Base-by-base conservation (phyloP, 2,113 vertebrate species). In the Eptatretus burgeri region DNA sequence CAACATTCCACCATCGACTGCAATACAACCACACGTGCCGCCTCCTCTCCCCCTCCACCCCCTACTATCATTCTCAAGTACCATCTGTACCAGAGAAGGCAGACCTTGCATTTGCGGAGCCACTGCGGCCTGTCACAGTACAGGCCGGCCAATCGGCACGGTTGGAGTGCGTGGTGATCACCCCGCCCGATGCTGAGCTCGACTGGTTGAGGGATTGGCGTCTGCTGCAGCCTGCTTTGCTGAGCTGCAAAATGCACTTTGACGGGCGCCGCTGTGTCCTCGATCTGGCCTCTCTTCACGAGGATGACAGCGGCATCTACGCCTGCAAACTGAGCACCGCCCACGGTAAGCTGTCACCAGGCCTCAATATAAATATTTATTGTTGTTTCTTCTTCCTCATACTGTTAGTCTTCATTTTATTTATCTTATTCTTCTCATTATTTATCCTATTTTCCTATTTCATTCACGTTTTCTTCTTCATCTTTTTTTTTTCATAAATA, bases 241-340 rank as follows among this genome's bases (percentile, higher is more conserved):
- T 95, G 69, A 85, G 88, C 78, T 98, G 91, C 72, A 98, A 98
- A 78, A 98, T 98, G 91, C 84, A 94, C 76, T 98, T 95, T 67
- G 84, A 98, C 7, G 91, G 91, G 56, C 79, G 75, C 65, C 82
- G 83, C 64, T 94, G 87, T 71, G 80, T 83, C 52, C 78, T 95
- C 68, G 76, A 93, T 69, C 85, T 98, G 64, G 87, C 87, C 71
- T 98, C 89, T 0, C 88, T 98, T 50, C 91, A 98, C 0, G 91
- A 98, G 72, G 86, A 98, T 2, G 91, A 98, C 74, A 87, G 80
- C 0, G 91, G 87, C 1, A 72, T 81, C 53, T 98, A 98, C 72
- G 84, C 76, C 66, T 98, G 91, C 78, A 98, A 98, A 68, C 77
- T 98, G 68, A 93, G 84, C 77, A 93, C 91, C 0, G 85, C 82